Evolutionary conservation across 2,113 vertebrate species (phyloP), one percentile per base, ranked within the genome.

Genomic region (Thalassarche chlororhynchos): DNA sequence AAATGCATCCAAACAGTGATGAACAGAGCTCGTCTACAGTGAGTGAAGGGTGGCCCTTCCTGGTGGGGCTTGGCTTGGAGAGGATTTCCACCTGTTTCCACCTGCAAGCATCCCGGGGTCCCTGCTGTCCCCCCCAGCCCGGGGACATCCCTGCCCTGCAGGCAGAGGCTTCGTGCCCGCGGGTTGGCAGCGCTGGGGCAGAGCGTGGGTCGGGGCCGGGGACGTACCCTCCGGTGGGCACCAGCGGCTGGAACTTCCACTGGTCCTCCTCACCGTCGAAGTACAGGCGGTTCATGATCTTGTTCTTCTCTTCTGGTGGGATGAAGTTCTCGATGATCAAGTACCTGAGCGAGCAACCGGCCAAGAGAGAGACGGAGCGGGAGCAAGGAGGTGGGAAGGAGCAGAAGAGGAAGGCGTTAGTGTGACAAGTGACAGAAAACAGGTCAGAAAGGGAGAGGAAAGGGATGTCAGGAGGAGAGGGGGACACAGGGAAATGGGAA

Each of bases 321-420:
- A 99, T 99, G 93, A 99, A 99, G 93, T 99, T 99, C 97, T 99
- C 99, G 6, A 99, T 99, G 93, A 99, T 98, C 75, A 99, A 85
- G 90, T 99, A 99, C 97, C 99, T 99, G 98, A 32, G n/a, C 5
- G 31, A 68, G 47, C 3, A 58, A 69, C 6, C 18, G 3, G 34
- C n/a, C 42, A 5, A 38, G 44, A 36, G 75, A 28, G 36, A 55
- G 65, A 24, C 0, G 4, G 81, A 54, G 77, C 2, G 0, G 36
- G 32, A n/a, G 55, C 6, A 4, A 8, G 0, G 26, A 36, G 32
- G 9, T 7, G 76, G 69, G 77, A 47, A 19, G 49, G 78, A 61
- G 74, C 10, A 9, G 42, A 23, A 62, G 19, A 57, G 52, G 86
- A 65, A 20, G 44, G 84, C 42, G 54, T 79, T 76, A 28, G 83